A percentile compares a stretch with the other conserved stretches of the same genome.
Conservation (phyloP, 2,113 vertebrate species). For the Himantopus leucocephalus region DNA sequence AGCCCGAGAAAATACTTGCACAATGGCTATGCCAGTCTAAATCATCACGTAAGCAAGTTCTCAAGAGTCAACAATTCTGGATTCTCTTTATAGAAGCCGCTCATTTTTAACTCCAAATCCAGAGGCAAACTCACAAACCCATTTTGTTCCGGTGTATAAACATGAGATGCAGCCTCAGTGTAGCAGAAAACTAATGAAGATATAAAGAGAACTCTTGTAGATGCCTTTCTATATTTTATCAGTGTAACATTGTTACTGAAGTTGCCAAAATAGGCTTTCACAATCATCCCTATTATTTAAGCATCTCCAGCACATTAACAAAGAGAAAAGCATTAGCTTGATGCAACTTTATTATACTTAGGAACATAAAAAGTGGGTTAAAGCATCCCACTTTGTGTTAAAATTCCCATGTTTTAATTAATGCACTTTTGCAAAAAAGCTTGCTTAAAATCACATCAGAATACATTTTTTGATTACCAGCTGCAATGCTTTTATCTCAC, state of each 20-base stretch:
- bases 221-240: background rate
- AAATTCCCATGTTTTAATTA: background rate
- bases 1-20: background rate
- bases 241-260: background rate
- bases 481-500: background rate
- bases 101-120: background rate
- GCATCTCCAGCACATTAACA: background rate
- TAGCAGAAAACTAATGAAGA: background rate
- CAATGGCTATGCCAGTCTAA: background rate
- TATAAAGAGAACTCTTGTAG: background rate
- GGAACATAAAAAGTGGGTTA: background rate
- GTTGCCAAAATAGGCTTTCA: background rate
- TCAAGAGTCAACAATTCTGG: background rate
- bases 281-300: background rate
- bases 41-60: background rate
- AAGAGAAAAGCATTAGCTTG: background rate
- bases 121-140: background rate
- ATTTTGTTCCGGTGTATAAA: background rate
- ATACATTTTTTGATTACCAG: background rate
- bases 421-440: background rate
- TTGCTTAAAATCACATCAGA: background rate
- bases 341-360: background rate
- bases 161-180: background rate
- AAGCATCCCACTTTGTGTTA: background rate
- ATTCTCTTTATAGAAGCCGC: background rate